Base-by-base conservation (phyloP, 2,113 vertebrate species). In the Hippocampus mohnikei region DNA sequence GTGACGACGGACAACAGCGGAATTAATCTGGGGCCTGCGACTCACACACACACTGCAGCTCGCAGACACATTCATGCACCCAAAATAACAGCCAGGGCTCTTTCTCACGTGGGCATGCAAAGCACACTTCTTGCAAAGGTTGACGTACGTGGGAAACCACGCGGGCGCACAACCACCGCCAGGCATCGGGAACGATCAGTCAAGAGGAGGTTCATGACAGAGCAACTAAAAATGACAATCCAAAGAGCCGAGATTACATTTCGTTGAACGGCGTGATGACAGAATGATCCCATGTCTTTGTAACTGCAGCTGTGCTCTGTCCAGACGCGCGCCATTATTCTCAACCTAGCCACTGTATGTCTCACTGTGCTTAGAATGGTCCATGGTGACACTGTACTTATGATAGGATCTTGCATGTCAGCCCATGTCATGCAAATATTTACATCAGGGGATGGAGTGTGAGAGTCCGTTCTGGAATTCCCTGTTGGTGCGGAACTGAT, bases 221-320 rank as follows among this genome's bases (percentile, higher is more conserved):
- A 79, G 81, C 71, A 82, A 84, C 85, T 88, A 86, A 85, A 90
- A 90, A 89, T 86, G 88, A 90, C 89, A 89, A 84, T 88, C 76
- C 89, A 90, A 37, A 92, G 88, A 89, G 84, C 85, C 44, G 66
- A 78, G 83, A 87, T 90, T 87, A 89, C 89, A 90, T 91, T 89
- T 91, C 88, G 87, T 90, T 90, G 87, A 85, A 90, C 88, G 85
- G 85, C 55, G 67, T 79, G 90, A 87, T 90, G 91, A 92, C 86
- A 92, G 87, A 87, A 86, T 85, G 88, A 89, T 88, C 87, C 85
- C 79, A 77, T 78, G 85, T 88, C 79, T 86, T 79, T 73, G 84
- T 85, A 88, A 88, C 82, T 83, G 84, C 85, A 88, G 82, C 90
- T 85, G 81, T 85, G 64, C 81, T 69, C 23, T 52, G 82, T 76